A percentile compares a stretch with the other conserved stretches of the same genome.
phyloP scores from a whole-genome alignment of 2,113 vertebrate genomes.

The Cynocephalus volans region DNA sequence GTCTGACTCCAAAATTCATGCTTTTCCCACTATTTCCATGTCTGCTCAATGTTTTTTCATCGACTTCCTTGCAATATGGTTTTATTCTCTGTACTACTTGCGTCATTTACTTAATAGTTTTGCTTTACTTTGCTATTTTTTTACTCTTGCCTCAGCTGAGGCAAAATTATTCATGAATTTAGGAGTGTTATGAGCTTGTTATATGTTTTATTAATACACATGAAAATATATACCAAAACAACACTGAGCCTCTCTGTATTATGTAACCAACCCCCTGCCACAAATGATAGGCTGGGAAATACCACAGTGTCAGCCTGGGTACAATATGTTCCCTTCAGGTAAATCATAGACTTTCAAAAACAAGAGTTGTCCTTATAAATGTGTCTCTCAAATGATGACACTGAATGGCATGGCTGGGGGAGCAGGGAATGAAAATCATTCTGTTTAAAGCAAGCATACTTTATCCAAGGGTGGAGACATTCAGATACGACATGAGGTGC shows the following conservation, averaged over 20 bases:
- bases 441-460: neutral
- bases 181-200: neutral
- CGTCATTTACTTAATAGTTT: neutral
- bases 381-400: neutral
- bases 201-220: neutral
- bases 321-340: rapidly evolving
- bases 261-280: neutral
- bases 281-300: neutral
- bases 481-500: rapidly evolving
- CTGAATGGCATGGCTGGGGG: neutral
- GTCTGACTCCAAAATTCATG: neutral
- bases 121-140: neutral
- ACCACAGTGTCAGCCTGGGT: neutral
- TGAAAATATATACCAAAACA: neutral
- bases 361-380: neutral
- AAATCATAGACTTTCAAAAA: neutral
- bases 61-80: neutral
- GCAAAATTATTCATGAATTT: neutral
- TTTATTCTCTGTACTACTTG: neutral
- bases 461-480: neutral
- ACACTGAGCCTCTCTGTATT: rapidly evolving
- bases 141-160: neutral
- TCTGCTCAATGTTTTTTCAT: neutral
- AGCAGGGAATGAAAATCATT: neutral
- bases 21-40: too few species aligned